Base-by-base conservation (phyloP, 2,797 vertebrate species). In the Diplodus puntazzo region DNA sequence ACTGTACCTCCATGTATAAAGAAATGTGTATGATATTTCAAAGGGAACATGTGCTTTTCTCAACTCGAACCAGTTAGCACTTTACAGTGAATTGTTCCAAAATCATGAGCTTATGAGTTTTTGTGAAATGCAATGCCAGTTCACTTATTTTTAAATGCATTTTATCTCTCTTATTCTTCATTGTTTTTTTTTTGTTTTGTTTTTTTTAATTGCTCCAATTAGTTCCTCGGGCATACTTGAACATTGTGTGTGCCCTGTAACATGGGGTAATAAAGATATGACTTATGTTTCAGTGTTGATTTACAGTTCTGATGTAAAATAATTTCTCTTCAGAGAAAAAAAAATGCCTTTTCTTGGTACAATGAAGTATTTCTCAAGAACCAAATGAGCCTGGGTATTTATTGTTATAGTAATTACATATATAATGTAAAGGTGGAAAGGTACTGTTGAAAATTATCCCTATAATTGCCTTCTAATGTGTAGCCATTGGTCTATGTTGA, bases 81-180 rank as follows among this genome's bases (percentile, higher is more conserved):
- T 95, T 95, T 95, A 94, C 87, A 88, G 91, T 94, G 92, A 94
- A 94, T 94, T 95, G 92, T 94, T 94, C 93, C 92, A 94, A 93
- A 94, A 95, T 92, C 91, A 91, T 90, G 92, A 93, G 91, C 92
- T 93, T 92, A 89, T 92, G 90, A 87, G 83, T 93, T 91, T 93
- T 93, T 94, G 92, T 93, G 89, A 94, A 93, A 91, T 94, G 88
- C 90, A 88, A 93, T 94, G 92, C 87, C 92, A 94, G 89, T 92
- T 92, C 94, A 94, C 93, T 92, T 92, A 87, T 94, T 95, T 92
- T 94, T 90, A 91, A 94, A 93, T 94, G 93, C 91, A 93, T 94
- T 94, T 95, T 92, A 93, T 92, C 88, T 91, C 80, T 89, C 83
- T 82, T 89, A 87, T 87, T 92, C 86, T 80, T 71, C 27, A 55